Evolutionary conservation across 2,797 vertebrate genomes (phyloP), one percentile per base, ranked within the genome.

Genomic region (Acrossocheilus wenchowensis): DNA sequence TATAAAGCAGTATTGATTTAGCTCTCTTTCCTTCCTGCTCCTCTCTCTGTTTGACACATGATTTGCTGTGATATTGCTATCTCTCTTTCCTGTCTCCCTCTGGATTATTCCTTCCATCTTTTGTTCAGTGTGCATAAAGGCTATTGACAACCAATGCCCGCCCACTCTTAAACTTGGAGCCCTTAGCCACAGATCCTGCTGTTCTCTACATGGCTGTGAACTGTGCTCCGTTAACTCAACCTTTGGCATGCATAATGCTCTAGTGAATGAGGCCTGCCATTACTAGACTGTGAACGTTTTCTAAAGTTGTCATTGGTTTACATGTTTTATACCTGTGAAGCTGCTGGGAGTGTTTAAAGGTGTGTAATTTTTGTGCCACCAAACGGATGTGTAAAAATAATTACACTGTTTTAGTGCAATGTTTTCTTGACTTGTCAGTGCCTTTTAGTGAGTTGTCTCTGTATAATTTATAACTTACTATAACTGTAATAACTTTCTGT

Each of bases 1-100:
- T 86, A 85, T 84, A 19, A 84, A 81, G 36, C 60, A 30, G 69
- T 86, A 87, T 62, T 85, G 83, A 86, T 86, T 78, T 57, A 73
- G 10, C 66, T 54, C 68, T 64, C 68, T 41, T 71, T 78, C 17
- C n/a, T 45, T 80, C 81, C 45, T 48, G 57, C 43, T 60, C 43
- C 43, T 72, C 74, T 66, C 11, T 75, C 23, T 57, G 15, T 74
- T 74, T 83, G 74, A 72, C 64, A 39, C 62, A 62, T 57, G 62
- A 43, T 62, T 72, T 62, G 52, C 48, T 75, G 64, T 78, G 72
- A 72, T 78, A 66, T 83, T 78, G 68, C 68, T 34, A 21, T 75
- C 36, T 75, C 77, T 87, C 77, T 87, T 43, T 41, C 50, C 66
- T 57, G 73, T 82, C 15, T 73, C 79, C 41, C 64, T 73, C 50